A percentile compares a stretch with the other conserved stretches of the same genome.
Conservation (phyloP, 2,797 vertebrate species). For the Paramormyrops hopkinsi region DNA sequence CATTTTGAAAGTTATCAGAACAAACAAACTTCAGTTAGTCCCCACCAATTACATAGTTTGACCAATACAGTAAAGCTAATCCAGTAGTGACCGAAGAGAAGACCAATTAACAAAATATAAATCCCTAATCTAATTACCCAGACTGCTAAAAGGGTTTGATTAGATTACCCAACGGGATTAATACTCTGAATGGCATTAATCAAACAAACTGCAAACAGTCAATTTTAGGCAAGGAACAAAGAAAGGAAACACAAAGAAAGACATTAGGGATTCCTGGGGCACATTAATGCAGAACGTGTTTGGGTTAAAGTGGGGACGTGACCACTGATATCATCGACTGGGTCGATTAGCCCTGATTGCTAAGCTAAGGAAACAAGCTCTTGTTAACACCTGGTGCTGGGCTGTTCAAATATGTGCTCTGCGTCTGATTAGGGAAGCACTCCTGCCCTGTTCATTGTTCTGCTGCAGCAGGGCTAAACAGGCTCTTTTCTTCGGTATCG, state of each 20-base stretch:
- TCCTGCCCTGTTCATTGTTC: conserved; percentile 29
- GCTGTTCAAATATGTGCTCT: conserved; percentile 21
- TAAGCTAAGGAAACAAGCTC: not conserved
- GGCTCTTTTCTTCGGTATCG: conserved; percentile 1
- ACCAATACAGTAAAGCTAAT: not conserved
- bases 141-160: not conserved
- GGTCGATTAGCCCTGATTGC: conserved; percentile 12
- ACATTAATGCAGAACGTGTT: conserved; percentile 24
- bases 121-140: not conserved
- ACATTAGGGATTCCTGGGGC: conserved; percentile 8
- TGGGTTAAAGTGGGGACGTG: conserved; percentile 1
- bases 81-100: not conserved
- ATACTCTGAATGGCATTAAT: not conserved
- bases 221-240: not conserved
- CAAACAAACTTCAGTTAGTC: not conserved
- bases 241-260: not conserved
- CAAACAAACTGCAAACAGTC: not conserved
- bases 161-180: not conserved
- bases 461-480: not conserved
- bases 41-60: not conserved
- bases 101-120: not conserved
- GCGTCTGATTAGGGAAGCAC: conserved; percentile 24
- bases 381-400: conserved; percentile 22
- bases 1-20: not conserved
- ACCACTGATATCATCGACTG: conserved; percentile 9